Conservation (phyloP, 1,140 invertebrate genomes). For the Samia ricini region DNA sequence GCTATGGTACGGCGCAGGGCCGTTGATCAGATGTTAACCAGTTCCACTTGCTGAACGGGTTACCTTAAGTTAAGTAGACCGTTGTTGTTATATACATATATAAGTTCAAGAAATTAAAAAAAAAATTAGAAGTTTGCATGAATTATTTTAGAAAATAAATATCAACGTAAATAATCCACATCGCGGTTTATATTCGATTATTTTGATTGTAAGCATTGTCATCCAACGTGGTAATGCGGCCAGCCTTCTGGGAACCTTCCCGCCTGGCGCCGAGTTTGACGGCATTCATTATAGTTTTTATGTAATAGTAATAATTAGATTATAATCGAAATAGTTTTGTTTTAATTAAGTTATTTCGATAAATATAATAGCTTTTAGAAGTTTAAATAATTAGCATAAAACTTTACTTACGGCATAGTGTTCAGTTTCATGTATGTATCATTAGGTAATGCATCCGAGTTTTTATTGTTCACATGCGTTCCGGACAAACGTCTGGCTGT, state of each 20-base stretch:
- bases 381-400: not conserved
- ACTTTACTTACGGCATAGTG: constrained; percentile 70
- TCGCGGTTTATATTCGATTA: too few relatives aligned
- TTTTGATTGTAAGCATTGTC: too few relatives aligned
- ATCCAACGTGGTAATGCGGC: too few relatives aligned
- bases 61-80: constrained; percentile 42
- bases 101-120: not conserved
- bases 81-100: constrained; percentile 22
- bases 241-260: too few relatives aligned
- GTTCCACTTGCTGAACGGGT: constrained; percentile 46
- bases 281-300: too few relatives aligned
- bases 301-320: too few relatives aligned
- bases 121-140: not conserved
- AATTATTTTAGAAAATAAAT: too few relatives aligned
- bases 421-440: constrained; percentile 74
- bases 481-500: constrained; percentile 75
- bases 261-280: too few relatives aligned
- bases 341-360: too few relatives aligned
- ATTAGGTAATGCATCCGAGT: constrained; percentile 44
- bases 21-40: constrained; percentile 46
- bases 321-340: too few relatives aligned
- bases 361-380: too few relatives aligned
- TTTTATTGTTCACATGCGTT: constrained; percentile 54
- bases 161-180: too few relatives aligned
- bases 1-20: constrained; percentile 30